Evolutionary conservation across 2,113 vertebrate species (phyloP).

Genomic region (Lepidothrix coronata): DNA sequence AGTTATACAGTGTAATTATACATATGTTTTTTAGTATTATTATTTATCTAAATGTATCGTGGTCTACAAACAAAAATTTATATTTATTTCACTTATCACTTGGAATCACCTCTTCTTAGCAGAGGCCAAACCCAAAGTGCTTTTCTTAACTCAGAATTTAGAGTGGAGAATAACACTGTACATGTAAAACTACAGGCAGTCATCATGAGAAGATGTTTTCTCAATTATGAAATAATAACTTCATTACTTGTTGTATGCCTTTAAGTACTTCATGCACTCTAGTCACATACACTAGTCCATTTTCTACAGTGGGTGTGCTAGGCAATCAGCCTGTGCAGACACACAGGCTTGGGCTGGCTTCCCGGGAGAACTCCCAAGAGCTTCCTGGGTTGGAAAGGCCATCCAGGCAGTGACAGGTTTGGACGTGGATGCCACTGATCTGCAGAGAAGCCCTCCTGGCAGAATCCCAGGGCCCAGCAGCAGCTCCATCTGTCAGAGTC

Average conservation of each 20-base stretch:
- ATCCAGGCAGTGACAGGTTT: not conserved
- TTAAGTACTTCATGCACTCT: not conserved
- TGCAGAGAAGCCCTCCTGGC: not conserved
- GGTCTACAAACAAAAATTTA: not conserved
- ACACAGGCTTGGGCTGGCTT: not conserved
- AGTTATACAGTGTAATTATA: not conserved
- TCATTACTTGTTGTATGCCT: not conserved
- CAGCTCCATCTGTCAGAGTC: slow-evolving; percentile 9
- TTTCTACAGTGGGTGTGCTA: not conserved
- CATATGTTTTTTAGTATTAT: not conserved
- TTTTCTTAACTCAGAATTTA: not conserved
- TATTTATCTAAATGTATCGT: not conserved
- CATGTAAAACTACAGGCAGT: not conserved
- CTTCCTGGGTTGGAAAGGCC: not conserved
- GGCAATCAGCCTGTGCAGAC: not conserved
- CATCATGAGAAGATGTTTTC: not conserved
- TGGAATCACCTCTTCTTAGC: not conserved
- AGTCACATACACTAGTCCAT: not conserved
- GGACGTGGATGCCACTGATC: not conserved
- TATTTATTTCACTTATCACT: not conserved
- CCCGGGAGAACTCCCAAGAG: not conserved
- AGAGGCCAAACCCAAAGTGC: not conserved
- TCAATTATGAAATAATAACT: not conserved
- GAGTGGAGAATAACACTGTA: not conserved
- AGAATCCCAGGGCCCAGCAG: not conserved